Conservation (phyloP, 1,140 invertebrate species). For the Ladona fulva region DNA sequence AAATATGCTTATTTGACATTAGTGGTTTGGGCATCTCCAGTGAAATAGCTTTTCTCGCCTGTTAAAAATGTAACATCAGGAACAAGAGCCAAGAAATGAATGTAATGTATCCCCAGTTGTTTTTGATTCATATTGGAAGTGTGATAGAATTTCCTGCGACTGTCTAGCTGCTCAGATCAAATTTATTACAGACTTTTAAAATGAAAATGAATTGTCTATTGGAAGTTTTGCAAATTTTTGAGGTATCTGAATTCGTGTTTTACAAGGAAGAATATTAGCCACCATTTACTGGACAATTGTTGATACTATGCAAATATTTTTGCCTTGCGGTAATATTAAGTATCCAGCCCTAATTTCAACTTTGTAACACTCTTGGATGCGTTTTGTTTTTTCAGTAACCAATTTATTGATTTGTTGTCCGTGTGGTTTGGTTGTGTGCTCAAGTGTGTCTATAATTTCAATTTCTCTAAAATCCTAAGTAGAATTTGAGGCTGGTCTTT, state of each 20-base stretch:
- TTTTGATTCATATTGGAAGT: no score
- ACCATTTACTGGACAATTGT: no score
- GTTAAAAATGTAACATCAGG: no score
- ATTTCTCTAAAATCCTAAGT: neutral
- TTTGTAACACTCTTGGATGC: neutral
- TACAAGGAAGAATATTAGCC: no score
- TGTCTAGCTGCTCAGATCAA: neutral
- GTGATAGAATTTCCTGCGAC: neutral
- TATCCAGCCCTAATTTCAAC: neutral
- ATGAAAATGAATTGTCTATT: no score
- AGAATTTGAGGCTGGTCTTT: neutral
- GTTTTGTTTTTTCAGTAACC: neutral
- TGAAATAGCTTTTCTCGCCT: neutral
- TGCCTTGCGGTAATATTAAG: neutral
- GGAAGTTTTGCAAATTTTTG: neutral
- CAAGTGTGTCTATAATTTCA: neutral
- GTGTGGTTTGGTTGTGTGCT: slow-evolving; percentile 7
- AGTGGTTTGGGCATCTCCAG: neutral
- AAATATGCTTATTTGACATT: neutral
- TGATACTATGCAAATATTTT: no score
- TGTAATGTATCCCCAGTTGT: no score
- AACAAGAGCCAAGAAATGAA: no score
- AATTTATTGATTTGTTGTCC: neutral
- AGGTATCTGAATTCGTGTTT: no score
- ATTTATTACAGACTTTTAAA: neutral